Percentiles rank a stretch among this genome's conserved stretches.
These are phyloP conservation scores for Sphenodon punctatus DNA, from an alignment of 2,797 vertebrate genomes.

Conservation along the genomic window DNA sequence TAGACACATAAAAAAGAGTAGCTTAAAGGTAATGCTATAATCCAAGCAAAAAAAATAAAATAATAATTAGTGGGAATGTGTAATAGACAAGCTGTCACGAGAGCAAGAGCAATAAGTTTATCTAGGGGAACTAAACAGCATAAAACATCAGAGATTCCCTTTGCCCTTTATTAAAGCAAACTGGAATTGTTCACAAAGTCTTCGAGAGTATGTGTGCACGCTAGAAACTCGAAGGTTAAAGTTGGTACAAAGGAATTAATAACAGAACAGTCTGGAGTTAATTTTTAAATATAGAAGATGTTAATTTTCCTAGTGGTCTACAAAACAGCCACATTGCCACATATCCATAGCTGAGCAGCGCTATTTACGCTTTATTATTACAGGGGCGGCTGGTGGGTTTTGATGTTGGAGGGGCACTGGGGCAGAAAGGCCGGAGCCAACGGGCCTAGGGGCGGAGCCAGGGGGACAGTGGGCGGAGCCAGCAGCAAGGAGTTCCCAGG, in stretches of 20 bases:
- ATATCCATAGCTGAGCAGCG: not conserved
- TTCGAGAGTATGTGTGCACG: not conserved
- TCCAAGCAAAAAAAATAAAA: conserved; percentile 34
- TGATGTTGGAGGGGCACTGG: too few relatives aligned
- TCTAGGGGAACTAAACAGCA: not conserved
- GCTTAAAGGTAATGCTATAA: not conserved
- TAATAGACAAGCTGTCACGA: not conserved
- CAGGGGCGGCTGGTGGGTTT: too few relatives aligned
- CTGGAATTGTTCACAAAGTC: not conserved
- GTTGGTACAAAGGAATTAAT: not conserved
- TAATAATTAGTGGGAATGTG: not conserved
- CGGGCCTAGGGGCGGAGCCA: too few relatives aligned
- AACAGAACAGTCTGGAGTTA: not conserved
- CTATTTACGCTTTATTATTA: not conserved
- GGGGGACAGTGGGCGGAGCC: too few relatives aligned
- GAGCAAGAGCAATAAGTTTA: not conserved
- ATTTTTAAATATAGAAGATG: not conserved
- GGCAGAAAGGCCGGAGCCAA: too few relatives aligned
- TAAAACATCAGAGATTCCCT: not conserved
- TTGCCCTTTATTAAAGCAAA: not conserved
- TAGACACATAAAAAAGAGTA: not conserved
- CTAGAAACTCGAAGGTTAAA: not conserved
- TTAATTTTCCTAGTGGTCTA: not conserved
- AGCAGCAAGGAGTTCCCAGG: too few relatives aligned
- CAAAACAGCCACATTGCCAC: not conserved